Base-by-base conservation (phyloP, 2,113 vertebrate genomes). In the Myrmecobius fasciatus region DNA sequence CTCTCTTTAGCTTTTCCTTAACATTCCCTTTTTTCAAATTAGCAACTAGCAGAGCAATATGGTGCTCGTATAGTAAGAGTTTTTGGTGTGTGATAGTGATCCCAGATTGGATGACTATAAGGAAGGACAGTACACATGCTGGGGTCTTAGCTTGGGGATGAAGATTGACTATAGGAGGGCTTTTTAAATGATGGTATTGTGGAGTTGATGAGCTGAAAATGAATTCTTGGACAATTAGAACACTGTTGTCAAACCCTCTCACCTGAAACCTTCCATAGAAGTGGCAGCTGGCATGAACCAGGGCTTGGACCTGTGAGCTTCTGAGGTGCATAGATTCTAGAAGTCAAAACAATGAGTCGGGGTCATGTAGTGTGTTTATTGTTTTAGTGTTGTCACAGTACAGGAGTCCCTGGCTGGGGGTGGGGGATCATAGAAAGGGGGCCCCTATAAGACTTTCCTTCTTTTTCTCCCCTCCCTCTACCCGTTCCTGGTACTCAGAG, bases 321-420 rank as follows among this genome's bases (percentile, higher is more conserved):
- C 36, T 22, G 6, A 83, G n/a, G 67, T 43, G 14, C 5, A 43
- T 20, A 83, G 67, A 75, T 75, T 75, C 14, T 75, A 8, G 17
- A 93, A 20, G 36, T 60, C 24, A 14, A 26, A 51, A 10, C n/a
- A 1, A 51, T 67, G 43, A 28, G 52, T 9, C 8, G 20, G 88
- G 60, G 12, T 92, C 96, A 93, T 83, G 95, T 97, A 98, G 97
- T 97, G 98, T 97, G 94, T 98, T 98, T 96, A 97, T 97, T 98
- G 49, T 90, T 51, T 97, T 98, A 98, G 98, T 98, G 98, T 97
- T 93, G 95, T 94, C 97, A 97, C 97, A 96, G 97, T 96, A 94
- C 96, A 90, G 90, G 92, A 93, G 89, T 60, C 49, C 94, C 90
- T 5, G 14, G 3, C 5, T 46, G 52, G n/a, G n/a, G 5, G 1